Percentiles rank a stretch among this genome's conserved stretches.
Conservation (phyloP, 2,888 invertebrate genomes). For the Koerneria pararmatus region DNA sequence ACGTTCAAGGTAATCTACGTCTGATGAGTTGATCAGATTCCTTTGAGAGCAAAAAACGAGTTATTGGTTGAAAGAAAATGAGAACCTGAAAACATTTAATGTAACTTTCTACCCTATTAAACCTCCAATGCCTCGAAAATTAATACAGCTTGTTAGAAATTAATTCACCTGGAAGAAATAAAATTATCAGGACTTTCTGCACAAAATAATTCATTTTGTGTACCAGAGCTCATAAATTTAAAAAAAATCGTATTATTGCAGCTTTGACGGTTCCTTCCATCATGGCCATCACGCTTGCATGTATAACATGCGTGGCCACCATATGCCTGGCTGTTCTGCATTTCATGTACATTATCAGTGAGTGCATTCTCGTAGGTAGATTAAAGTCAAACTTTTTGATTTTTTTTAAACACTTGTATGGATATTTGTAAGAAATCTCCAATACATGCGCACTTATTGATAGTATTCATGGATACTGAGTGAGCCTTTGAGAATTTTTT, state of each 20-base stretch:
- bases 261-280: conserved; percentile 38
- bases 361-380: neutral
- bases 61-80: too few relatives aligned
- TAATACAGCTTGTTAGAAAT: too few relatives aligned
- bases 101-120: too few relatives aligned
- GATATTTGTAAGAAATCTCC: neutral
- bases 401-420: neutral
- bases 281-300: conserved; percentile 39
- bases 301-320: conserved; percentile 40
- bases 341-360: conserved; percentile 39
- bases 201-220: neutral
- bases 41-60: too few relatives aligned
- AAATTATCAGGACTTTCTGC: neutral
- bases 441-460: too few relatives aligned
- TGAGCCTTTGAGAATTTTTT: too few relatives aligned
- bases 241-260: conserved; percentile 20
- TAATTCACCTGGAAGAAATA: too few relatives aligned
- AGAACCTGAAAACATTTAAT: too few relatives aligned
- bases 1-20: too few relatives aligned
- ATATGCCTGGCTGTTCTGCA: conserved; percentile 46
- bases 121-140: too few relatives aligned
- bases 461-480: too few relatives aligned
- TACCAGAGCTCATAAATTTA: neutral
- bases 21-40: too few relatives aligned
- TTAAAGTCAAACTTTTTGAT: neutral